phyloP scores from a whole-genome alignment of 2,113 vertebrate genomes.

The Xiphophorus maculatus region DNA sequence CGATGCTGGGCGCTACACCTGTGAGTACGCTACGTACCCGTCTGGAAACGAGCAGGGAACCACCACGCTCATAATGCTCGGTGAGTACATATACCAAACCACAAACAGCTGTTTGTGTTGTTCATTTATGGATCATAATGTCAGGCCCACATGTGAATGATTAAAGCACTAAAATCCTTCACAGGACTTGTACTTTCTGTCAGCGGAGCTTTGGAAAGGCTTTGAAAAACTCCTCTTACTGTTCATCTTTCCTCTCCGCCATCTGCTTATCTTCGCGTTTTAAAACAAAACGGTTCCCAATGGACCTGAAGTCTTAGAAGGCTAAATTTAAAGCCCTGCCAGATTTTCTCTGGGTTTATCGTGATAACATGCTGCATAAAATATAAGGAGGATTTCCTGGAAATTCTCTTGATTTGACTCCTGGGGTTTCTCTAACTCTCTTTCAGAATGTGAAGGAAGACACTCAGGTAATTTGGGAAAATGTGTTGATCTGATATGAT shows the following conservation, averaged over 20 bases:
- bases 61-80: conserved; percentile 79
- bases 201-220: conserved; percentile 9
- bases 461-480: background rate
- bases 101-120: background rate
- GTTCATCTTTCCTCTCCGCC: conserved; percentile 44
- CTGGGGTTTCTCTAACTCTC: background rate
- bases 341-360: conserved; percentile 17
- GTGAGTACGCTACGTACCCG: conserved; percentile 88
- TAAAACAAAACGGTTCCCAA: conserved; percentile 26
- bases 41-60: conserved; percentile 82
- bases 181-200: conserved; percentile 11
- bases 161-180: conserved; percentile 15
- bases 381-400: background rate
- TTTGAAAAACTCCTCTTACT: background rate
- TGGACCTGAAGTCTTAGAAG: conserved; percentile 20
- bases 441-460: background rate
- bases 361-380: conserved; percentile 9
- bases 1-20: conserved; percentile 85
- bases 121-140: background rate
- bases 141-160: background rate
- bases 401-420: conserved; percentile 1
- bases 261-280: conserved; percentile 53
- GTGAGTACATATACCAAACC: conserved; percentile 55
- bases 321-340: conserved; percentile 43
- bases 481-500: background rate